phyloP scores from a whole-genome alignment of 2,113 vertebrate species.

The Solea solea region DNA sequence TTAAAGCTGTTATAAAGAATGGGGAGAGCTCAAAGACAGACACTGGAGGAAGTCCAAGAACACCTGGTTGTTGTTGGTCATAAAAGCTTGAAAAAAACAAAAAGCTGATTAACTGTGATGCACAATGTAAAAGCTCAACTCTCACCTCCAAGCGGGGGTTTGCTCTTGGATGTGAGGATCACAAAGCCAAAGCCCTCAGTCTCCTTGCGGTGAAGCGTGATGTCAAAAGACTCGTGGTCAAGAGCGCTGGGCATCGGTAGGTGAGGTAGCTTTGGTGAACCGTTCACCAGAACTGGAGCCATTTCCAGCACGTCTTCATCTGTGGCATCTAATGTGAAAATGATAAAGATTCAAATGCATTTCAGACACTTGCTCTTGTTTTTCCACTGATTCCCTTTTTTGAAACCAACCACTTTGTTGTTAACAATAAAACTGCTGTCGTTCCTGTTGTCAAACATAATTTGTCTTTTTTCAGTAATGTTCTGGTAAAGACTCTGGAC shows the following conservation, averaged over 20 bases:
- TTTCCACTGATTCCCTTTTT: background rate
- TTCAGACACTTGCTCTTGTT: background rate
- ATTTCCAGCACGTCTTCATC: constrained; percentile 72
- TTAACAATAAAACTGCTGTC: background rate
- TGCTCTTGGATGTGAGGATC: constrained; percentile 97
- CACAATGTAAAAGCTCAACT: too few relatives aligned
- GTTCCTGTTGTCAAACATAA: constrained; percentile 10
- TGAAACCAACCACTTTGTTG: background rate
- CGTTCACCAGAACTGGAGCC: constrained; percentile 77
- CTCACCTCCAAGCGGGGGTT: constrained; percentile 93
- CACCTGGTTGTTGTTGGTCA: too few relatives aligned
- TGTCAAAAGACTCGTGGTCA: constrained; percentile 88
- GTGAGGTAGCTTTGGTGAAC: constrained; percentile 85
- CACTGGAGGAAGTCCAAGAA: too few relatives aligned
- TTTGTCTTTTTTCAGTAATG: background rate
- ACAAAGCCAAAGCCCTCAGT: constrained; percentile 97
- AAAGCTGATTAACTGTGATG: too few relatives aligned
- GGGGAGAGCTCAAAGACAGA: too few relatives aligned
- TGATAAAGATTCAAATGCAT: background rate
- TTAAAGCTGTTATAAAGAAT: too few relatives aligned
- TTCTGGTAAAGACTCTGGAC: background rate
- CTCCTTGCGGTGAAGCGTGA: constrained; percentile 92
- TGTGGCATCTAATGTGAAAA: constrained; percentile 55
- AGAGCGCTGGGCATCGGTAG: constrained; percentile 74
- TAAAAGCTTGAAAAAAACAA: too few relatives aligned